Evolutionary conservation across 2,888 invertebrate species (phyloP), one percentile per base, ranked within the genome.

Genomic region (Alviniconcha strummeri): DNA sequence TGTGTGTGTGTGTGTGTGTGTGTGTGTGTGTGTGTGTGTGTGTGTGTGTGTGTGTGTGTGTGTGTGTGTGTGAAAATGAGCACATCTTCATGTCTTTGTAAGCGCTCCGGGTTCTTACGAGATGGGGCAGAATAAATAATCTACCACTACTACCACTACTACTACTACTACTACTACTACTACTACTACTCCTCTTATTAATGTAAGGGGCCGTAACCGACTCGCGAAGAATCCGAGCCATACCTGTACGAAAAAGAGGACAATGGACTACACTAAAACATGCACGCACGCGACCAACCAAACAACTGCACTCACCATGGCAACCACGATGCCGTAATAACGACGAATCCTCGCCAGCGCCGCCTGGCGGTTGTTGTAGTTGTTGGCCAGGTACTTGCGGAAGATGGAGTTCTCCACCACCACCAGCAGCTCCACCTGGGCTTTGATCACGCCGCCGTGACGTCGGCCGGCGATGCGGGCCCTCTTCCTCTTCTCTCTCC

Each of bases 331-430:
- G 52, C 88, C 89, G 79, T 88, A 89, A 84, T 91, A 91, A 17
- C 88, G 85, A 13, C 86, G 84, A 15, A 91, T 87, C 36, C 88
- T 85, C 13, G 84, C 86, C 52, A 87, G 86, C 13, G 91, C 88
- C 80, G 77, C 86, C 13, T 81, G 78, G 55, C 82, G 84, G 78
- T 87, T 84, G 83, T 86, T 85, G 17, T 85, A 81, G 77, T 85
- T 86, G n/a, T 86, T 84, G 67, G 78, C 77, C 74, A 88, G 77
- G 78, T 87, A 89, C 75, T 88, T 86, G 74, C 88, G 84, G 83
- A 87, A 90, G 83, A 90, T 88, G 67, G 89, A 88, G 84, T 90
- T 88, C 80, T 90, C 90, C n/a, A 89, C 87, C 8, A 90, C 88
- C 9, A 89, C 85, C 83, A 90, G 82, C 2, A 90, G 85, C 83